Evolutionary conservation across 2,113 vertebrate genomes (phyloP).

Genomic region (Eidolon helvum): DNA sequence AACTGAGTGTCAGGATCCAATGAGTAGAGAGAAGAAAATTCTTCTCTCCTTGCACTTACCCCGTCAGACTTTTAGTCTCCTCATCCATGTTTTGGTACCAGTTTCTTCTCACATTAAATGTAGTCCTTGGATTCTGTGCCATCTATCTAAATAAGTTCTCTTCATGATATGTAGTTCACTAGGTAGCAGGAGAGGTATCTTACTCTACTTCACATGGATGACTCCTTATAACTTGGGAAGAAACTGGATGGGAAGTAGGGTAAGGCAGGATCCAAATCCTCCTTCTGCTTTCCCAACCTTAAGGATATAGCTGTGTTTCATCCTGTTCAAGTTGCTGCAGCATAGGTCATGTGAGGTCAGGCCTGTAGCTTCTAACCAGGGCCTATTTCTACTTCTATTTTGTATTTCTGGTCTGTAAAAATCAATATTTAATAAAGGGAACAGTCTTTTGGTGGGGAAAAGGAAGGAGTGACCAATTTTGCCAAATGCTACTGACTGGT

Average conservation of each 20-base stretch:
- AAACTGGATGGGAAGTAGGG: neutral
- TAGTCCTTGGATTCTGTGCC: neutral
- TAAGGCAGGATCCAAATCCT: neutral
- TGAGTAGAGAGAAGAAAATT: conserved; percentile 36
- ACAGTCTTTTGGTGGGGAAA: conserved; percentile 8
- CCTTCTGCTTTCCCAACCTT: neutral
- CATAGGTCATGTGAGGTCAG: neutral
- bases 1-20: conserved; percentile 81
- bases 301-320: neutral
- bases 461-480: neutral
- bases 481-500: neutral
- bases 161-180: neutral
- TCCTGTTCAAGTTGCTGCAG: neutral
- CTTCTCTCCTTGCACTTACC: neutral
- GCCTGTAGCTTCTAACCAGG: neutral
- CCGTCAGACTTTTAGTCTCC: neutral
- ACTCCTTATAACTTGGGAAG: neutral
- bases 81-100: neutral
- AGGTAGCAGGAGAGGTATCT: neutral
- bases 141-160: neutral
- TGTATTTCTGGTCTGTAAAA: conserved; percentile 63
- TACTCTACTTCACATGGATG: neutral
- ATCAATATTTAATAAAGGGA: conserved; percentile 75
- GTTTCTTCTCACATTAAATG: neutral
- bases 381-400: conserved; percentile 46